Base-by-base conservation (phyloP, 2,113 vertebrate genomes). In the Menidia beryllina region DNA sequence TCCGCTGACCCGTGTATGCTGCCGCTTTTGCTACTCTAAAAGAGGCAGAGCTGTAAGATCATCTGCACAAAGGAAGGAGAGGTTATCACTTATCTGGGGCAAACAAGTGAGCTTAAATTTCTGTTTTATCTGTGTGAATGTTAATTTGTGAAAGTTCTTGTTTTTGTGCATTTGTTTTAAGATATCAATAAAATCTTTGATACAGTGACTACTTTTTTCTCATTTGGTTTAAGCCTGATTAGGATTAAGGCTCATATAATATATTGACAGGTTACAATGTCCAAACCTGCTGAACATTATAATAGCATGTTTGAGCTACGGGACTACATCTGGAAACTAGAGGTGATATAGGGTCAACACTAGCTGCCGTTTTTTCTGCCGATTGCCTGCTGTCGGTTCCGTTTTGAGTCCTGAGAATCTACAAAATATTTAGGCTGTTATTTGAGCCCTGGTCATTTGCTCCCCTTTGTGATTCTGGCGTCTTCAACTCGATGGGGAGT, bases 101-200 rank as follows among this genome's bases (percentile, higher is more conserved):
- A 52, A 34, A 52, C 30, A 3, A 70, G 9, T 47, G 27, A 43
- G 14, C 12, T 47, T 3, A 5, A 25, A 17, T 12, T 30, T 48
- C 48, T 74, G 52, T 77, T 85, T 86, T 85, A 66, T 43, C 7
- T 51, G 30, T 69, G 13, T 26, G 34, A 52, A 34, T 79, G 12
- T 66, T 19, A 20, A 63, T 67, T 64, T 47, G 15, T 14, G 13
- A 50, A 0, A 25, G 15, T 61, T 50, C 72, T 27, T 39, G 8
- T 49, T 27, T 52, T 55, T 58, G n/a, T 62, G 52, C 69, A 14
- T 69, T 53, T 72, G 39, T 81, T 19, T 41, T 68, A 26, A 6
- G 6, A 43, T 75, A 41, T 17, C 25, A 87, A 88, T 90, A 88
- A 67, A 88, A 88, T 67, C 19, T 80, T 66, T 67, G 14, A 75